Evolutionary conservation across 2,888 invertebrate genomes (phyloP), one percentile per base, ranked within the genome.

Genomic region (Zygaena filipendulae): DNA sequence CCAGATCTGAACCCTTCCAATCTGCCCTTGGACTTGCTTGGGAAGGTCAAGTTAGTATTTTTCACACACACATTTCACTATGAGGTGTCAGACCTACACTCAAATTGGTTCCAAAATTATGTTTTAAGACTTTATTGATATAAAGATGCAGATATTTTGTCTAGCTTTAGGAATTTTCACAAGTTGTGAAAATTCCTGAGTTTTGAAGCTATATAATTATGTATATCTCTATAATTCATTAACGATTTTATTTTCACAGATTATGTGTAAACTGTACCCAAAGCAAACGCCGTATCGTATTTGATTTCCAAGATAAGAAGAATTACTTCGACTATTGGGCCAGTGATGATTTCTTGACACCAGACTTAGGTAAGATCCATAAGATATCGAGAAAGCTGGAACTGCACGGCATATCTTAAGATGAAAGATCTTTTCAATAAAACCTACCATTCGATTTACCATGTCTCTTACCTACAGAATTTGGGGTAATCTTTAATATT

Each of bases 1-100:
- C 84, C 86, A 0, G 87, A 88, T 43, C 59, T 90, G 1, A 82
- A 83, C 48, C 72, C 85, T 1, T 68, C 75, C 0, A 82, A 83
- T 7, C 50, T 85, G 23, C 84, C 86, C 0, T 47, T 84, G 20
- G 81, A 84, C 2, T 60, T 86, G 25, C 64, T 87, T 0, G 71
- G 72, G 3, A 82, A 71, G 38, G 79, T 85, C 13, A 82, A 74
- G 84, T 84, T 41, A 50, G 59, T 42, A 13, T 9, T 21, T 11
- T 21, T 12, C 7, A 6, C 16, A 16, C 16, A 16, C 4, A 16
- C 4, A n/a, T n/a, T n/a, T n/a, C n/a, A n/a, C n/a, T n/a, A n/a
- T n/a, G n/a, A n/a, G n/a, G n/a, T n/a, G n/a, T n/a, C n/a, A n/a
- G n/a, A n/a, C n/a, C n/a, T n/a, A n/a, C n/a, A n/a, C n/a, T n/a